phyloP scores from a whole-genome alignment of 2,888 invertebrate species.

The Patella caerulea region DNA sequence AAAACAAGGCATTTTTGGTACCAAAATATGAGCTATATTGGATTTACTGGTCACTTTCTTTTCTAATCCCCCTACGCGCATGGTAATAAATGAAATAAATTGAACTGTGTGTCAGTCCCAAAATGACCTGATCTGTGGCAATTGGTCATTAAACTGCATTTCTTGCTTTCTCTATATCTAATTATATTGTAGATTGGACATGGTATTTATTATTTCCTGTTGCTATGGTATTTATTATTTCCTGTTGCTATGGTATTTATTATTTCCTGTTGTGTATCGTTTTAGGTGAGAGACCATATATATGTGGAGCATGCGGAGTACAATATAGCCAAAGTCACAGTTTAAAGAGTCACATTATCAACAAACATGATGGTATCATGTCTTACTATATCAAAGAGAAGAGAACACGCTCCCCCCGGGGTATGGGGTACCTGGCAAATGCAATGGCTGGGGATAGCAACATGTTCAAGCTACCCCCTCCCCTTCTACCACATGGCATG shows the following conservation, averaged over 20 bases:
- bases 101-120: too few species aligned
- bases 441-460: slow-evolving; percentile 50
- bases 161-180: not conserved
- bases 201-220: not conserved
- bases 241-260: not conserved
- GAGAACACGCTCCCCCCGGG: slow-evolving; percentile 61
- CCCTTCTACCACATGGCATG: slow-evolving; percentile 20
- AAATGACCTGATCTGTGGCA: too few species aligned
- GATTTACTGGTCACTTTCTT: not conserved
- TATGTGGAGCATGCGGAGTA: slow-evolving; percentile 71
- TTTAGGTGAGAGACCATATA: slow-evolving; percentile 69
- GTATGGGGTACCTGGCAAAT: slow-evolving; percentile 61
- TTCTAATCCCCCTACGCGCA: not conserved
- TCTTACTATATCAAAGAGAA: slow-evolving; percentile 71
- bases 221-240: not conserved
- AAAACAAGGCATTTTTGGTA: too few species aligned
- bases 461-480: slow-evolving; percentile 55
- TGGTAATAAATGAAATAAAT: too few species aligned
- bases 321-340: slow-evolving; percentile 71
- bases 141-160: not conserved
- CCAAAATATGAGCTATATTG: not conserved
- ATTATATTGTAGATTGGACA: not conserved
- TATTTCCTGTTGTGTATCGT: not conserved
- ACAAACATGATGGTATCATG: slow-evolving; percentile 71
- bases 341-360: slow-evolving; percentile 71